Base-by-base conservation (phyloP, 2,888 invertebrate species). In the Notocelia uddmanniana region DNA sequence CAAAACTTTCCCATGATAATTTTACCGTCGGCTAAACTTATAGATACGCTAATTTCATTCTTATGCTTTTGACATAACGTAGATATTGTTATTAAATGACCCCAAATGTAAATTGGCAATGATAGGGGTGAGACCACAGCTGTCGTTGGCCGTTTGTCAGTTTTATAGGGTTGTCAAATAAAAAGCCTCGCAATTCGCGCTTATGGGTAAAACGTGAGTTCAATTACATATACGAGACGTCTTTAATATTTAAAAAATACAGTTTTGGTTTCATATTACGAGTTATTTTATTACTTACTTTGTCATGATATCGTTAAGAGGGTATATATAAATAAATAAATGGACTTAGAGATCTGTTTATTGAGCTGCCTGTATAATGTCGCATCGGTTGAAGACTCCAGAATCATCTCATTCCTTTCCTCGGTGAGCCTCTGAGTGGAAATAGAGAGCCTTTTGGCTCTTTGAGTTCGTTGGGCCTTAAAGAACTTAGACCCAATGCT, bases 131-230 rank as follows among this genome's bases (percentile, higher is more conserved):
- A 69, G 26, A 70, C 68, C 73, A 54, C 75, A 75, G 74, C 62
- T 75, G 75, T 68, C 69, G 69, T 55, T 62, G 31, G 60, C 54
- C 62, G 64, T 74, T 74, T 75, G 72, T 75, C 74, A 75, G 23
- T 45, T 74, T 75, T 75, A 75, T 75, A 66, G 70, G 62, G 55
- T 26, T 69, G 73, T 67, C 73, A 69, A 67, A 73, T 73, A 74
- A 69, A 74, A 74, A 66, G 23, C 54, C 68, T 41, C 64, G 45
- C 48, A 45, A 41, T 58, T 45, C 41, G 58, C 15, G 67, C 15
- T 72, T 72, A 68, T 62, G 60, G 60, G 57, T 57, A 57, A 68
- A 62, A 72, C 72, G 67, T 68, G 67, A 52, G 45, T 13, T 52
- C 13, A 6, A 41, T 21, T 52, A 34, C 48, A 54, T 37, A 54